Conservation (phyloP, 2,113 vertebrate genomes). For the Asarcornis scutulata region DNA sequence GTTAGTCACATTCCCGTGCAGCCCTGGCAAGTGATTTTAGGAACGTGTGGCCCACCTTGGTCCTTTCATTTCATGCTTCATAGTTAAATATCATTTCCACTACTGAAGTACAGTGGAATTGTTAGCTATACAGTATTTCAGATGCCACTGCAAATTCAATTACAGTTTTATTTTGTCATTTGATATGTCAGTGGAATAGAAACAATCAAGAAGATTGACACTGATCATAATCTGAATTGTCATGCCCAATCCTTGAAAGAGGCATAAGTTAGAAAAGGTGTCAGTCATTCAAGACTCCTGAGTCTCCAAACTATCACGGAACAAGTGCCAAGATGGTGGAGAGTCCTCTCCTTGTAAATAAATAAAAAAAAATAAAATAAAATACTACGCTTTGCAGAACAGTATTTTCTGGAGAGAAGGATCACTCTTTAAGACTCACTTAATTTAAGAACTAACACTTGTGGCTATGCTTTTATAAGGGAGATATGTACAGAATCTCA, state of each 20-base stretch:
- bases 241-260: slow-evolving; percentile 55
- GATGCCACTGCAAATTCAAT: slow-evolving; percentile 65
- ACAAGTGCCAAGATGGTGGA: background rate
- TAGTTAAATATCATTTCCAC: slow-evolving; percentile 26
- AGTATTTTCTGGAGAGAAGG: background rate
- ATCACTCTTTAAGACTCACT: background rate
- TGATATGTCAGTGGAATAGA: slow-evolving; percentile 60
- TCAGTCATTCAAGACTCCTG: slow-evolving; percentile 14
- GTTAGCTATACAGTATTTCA: slow-evolving; percentile 46
- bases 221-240: slow-evolving; percentile 65
- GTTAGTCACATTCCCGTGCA: background rate
- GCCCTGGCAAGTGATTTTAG: slow-evolving; percentile 13
- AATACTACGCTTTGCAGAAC: background rate
- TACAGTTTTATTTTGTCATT: slow-evolving; percentile 66
- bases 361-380: background rate
- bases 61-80: slow-evolving; percentile 39
- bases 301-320: background rate
- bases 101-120: slow-evolving; percentile 32
- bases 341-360: background rate
- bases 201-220: slow-evolving; percentile 74
- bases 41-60: background rate
- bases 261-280: slow-evolving; percentile 31
- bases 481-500: background rate
- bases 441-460: background rate
- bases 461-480: background rate